phyloP scores from a whole-genome alignment of 2,113 vertebrate genomes.

The Pleuronectes platessa region DNA sequence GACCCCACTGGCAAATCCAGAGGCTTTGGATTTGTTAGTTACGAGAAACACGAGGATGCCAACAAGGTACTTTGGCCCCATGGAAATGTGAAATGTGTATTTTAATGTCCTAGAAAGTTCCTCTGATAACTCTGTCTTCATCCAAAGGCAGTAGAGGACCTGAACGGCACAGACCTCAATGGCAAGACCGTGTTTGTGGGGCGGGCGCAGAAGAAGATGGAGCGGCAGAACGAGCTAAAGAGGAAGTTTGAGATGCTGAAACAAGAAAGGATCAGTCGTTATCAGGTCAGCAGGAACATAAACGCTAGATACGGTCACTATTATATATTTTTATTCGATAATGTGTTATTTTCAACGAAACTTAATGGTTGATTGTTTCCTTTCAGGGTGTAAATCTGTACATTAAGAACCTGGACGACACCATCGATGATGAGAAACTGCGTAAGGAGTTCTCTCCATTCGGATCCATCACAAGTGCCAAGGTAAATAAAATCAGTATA shows the following conservation, averaged over 20 bases:
- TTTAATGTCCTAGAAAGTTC: background rate
- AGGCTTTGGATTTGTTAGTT: slow-evolving; percentile 99
- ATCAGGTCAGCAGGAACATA: slow-evolving; percentile 86
- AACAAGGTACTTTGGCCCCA: slow-evolving; percentile 88
- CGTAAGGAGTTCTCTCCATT: slow-evolving; percentile 98
- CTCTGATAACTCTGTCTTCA: slow-evolving; percentile 7
- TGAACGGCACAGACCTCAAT: slow-evolving; percentile 96
- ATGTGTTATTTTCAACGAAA: too few relatives aligned
- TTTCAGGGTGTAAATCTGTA: slow-evolving; percentile 97
- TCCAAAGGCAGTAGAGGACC: slow-evolving; percentile 94
- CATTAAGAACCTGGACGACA: slow-evolving; percentile 99
- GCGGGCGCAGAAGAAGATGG: slow-evolving; percentile 98
- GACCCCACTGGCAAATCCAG: slow-evolving; percentile 95
- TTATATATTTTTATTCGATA: too few relatives aligned
- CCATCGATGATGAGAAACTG: slow-evolving; percentile 97
- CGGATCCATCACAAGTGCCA: slow-evolving; percentile 97
- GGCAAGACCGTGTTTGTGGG: slow-evolving; percentile 97
- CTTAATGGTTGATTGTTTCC: slow-evolving; percentile 8
- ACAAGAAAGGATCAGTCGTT: slow-evolving; percentile 96
- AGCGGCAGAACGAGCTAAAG: slow-evolving; percentile 96
- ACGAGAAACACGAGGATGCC: slow-evolving; percentile 97
- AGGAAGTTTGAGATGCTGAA: slow-evolving; percentile 96
- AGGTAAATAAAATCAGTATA: slow-evolving; percentile 81
- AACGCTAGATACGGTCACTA: background rate
- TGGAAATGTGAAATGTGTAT: background rate